Evolutionary conservation across 2,888 invertebrate genomes (phyloP).

Genomic region (Platynereis dumerilii): DNA sequence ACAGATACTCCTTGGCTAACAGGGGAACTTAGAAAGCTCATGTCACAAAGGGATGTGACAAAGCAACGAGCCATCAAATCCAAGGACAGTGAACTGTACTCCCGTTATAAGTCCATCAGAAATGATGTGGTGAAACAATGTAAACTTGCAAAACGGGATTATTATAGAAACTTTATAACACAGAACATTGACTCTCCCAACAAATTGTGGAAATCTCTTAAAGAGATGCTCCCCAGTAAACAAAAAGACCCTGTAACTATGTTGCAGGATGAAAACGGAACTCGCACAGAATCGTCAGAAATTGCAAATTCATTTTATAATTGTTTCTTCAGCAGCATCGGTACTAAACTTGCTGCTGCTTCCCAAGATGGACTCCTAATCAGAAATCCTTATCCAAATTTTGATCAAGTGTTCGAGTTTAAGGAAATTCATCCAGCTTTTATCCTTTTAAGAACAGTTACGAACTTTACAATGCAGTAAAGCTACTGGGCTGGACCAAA

Average conservation of each 20-base stretch:
- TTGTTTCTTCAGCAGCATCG: too few species aligned
- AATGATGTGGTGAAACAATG: not conserved
- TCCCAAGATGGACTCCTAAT: too few species aligned
- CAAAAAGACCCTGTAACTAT: not conserved
- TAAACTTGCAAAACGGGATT: not conserved
- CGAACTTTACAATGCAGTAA: too few species aligned
- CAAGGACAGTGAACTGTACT: not conserved
- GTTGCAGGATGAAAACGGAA: not conserved
- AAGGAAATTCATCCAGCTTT: too few species aligned
- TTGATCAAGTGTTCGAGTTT: too few species aligned
- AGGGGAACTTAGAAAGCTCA: not conserved
- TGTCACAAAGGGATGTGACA: not conserved
- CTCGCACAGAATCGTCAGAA: not conserved
- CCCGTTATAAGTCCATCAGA: not conserved
- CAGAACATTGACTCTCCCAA: not conserved
- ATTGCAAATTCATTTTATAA: not conserved
- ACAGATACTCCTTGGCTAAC: not conserved
- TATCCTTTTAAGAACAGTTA: too few species aligned
- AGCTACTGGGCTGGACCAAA: too few species aligned
- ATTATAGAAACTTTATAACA: not conserved
- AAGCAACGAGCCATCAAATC: not conserved
- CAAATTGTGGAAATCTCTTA: slow-evolving; percentile 7
- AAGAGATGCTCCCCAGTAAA: not conserved
- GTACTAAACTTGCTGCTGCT: too few species aligned
- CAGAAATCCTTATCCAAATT: too few species aligned